Base-by-base conservation (phyloP, 2,113 vertebrate species). In the Crypturellus undulatus region DNA sequence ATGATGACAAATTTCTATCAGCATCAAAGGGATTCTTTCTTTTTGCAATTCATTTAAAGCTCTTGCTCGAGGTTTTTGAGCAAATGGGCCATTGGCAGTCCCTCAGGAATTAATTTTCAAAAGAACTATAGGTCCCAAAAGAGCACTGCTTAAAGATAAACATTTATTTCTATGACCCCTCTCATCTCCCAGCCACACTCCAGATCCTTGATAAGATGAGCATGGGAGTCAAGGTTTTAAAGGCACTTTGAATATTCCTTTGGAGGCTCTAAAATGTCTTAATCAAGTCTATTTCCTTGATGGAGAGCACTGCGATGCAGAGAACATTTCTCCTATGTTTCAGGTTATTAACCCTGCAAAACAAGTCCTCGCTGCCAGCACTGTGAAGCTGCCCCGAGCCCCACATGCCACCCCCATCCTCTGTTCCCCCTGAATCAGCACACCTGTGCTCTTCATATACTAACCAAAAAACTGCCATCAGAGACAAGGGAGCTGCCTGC, bases 11-110 rank as follows among this genome's bases (percentile, higher is more conserved):
- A 91, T 62, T 87, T 79, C 45, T 84, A 86, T 63, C 70, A 92
- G 88, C 78, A 93, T 81, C 78, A 93, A 82, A 95, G 87, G 26
- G 30, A 42, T 84, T 73, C 75, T 75, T 82, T 58, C 69, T 79
- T 84, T 85, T 49, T 84, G 68, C 56, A 85, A 81, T 51, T 85
- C 43, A 75, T 87, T 86, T 79, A 90, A 95, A 96, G 80, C 77
- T 87, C 71, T 90, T 82, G 43, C 72, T 96, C 71, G 52, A 51
- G 54, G 82, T 40, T 43, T 92, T 77, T 89, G 64, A 95, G 77
- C 43, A 90, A 90, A 81, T 38, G 5, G 26, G 51, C 26, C 51
- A 68, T 26, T 92, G 85, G 51, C 54, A 81, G 56, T 45, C 73
- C 83, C 70, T 87, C 64, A 90, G 64, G 60, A 81, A 91, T 92